Percentiles rank a stretch among this genome's conserved stretches.
phyloP scores from a whole-genome alignment of 2,113 vertebrate genomes.

The Hydropotes inermis region DNA sequence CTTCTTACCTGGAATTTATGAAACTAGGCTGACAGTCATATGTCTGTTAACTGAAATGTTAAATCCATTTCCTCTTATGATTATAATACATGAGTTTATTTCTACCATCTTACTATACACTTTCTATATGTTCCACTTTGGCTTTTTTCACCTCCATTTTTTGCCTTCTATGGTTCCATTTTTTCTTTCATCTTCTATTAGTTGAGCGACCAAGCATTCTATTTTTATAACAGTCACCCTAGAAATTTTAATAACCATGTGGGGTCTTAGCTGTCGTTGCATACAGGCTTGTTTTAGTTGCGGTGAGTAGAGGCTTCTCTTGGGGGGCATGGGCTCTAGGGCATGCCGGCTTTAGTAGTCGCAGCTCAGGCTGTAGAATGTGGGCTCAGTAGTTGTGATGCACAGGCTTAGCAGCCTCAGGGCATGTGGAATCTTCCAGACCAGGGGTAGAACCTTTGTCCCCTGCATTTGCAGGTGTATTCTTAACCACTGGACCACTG shows the following conservation, averaged over 20 bases:
- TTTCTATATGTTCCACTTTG: neutral
- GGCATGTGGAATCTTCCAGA: neutral
- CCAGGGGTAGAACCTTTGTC: neutral
- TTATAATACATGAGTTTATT: neutral
- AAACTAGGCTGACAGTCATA: neutral
- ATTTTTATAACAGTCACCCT: neutral
- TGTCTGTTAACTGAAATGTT: neutral
- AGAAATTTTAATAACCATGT: neutral
- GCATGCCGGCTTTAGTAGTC: neutral
- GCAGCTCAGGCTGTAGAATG: neutral
- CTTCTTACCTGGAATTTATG: neutral
- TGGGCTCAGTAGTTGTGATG: neutral
- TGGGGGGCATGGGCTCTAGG: neutral
- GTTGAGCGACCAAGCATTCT: neutral
- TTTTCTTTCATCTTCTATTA: neutral
- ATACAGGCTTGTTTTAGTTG: neutral
- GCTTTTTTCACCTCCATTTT: neutral
- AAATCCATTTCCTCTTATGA: neutral
- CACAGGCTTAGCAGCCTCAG: neutral
- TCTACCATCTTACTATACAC: neutral
- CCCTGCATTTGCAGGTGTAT: neutral
- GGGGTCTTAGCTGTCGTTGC: neutral
- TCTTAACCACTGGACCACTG: neutral
- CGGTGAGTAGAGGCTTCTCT: fast-evolving
- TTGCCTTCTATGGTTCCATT: neutral